These are phyloP conservation scores for Perdita meconis DNA, from an alignment of 2,888 invertebrate genomes.

Conservation along the genomic window DNA sequence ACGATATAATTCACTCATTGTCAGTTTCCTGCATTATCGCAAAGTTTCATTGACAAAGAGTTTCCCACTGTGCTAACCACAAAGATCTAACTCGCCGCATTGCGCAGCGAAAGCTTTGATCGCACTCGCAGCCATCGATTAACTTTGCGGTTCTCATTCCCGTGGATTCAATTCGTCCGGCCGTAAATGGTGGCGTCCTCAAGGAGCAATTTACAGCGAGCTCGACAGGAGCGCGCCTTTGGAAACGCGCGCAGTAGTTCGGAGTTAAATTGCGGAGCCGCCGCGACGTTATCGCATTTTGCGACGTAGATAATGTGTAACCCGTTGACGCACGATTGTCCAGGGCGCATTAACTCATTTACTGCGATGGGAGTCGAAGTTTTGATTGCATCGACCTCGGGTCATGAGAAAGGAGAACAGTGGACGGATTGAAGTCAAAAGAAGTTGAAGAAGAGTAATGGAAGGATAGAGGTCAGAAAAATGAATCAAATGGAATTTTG, in stretches of 20 bases:
- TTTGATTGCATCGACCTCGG: not conserved
- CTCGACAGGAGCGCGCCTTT: slow-evolving; percentile 42
- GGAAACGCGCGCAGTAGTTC: slow-evolving; percentile 43
- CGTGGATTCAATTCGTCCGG: not conserved
- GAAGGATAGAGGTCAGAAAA: too few species aligned
- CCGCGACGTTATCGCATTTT: slow-evolving; percentile 38
- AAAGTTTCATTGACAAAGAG: too few species aligned
- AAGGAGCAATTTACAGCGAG: slow-evolving; percentile 41
- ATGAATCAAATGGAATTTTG: too few species aligned
- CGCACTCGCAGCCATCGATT: not conserved
- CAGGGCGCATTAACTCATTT: slow-evolving; percentile 3
- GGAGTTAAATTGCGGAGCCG: slow-evolving; percentile 63
- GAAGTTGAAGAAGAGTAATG: too few species aligned
- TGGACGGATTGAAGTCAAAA: too few species aligned
- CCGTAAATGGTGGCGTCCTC: slow-evolving; percentile 13
- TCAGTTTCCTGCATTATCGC: too few species aligned
- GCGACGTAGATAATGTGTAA: not conserved
- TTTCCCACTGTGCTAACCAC: too few species aligned
- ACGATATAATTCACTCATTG: too few species aligned
- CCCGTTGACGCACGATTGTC: not conserved
- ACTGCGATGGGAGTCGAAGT: not conserved
- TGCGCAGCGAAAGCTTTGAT: not conserved
- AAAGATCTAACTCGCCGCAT: too few species aligned
- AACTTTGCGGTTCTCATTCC: slow-evolving; percentile 9
- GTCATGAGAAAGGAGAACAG: too few species aligned